These are phyloP conservation scores for Lagenorhynchus albirostris DNA, from an alignment of 2,113 vertebrate genomes.

Conservation along the genomic window DNA sequence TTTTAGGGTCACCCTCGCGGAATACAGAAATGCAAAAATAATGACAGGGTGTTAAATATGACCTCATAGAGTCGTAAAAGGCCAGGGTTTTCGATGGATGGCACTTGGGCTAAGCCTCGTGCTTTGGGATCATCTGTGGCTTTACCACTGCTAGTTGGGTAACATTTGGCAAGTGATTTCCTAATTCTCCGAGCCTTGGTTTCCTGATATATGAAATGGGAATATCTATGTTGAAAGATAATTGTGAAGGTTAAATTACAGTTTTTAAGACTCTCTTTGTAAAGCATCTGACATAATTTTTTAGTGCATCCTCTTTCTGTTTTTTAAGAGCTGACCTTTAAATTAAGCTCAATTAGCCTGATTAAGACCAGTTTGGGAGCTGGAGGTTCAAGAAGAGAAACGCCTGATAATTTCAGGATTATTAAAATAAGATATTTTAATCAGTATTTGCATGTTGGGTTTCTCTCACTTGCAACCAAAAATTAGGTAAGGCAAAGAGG, in stretches of 20 bases:
- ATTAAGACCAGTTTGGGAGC: constrained; percentile 41
- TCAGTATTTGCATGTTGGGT: not conserved
- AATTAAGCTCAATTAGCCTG: constrained; percentile 52
- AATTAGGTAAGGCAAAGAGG: constrained; percentile 19
- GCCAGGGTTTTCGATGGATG: not conserved
- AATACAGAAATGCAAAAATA: not conserved
- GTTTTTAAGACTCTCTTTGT: not conserved
- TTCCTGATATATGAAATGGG: not conserved
- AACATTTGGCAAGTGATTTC: not conserved
- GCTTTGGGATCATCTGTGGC: not conserved
- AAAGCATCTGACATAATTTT: constrained; percentile 15
- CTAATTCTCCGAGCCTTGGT: not conserved
- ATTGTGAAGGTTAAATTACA: not conserved
- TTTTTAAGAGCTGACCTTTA: constrained; percentile 51
- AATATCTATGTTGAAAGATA: not conserved
- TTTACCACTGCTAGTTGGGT: not conserved
- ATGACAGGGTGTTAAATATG: not conserved
- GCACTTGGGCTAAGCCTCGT: not conserved
- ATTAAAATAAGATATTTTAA: constrained; percentile 55
- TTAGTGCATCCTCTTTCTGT: constrained; percentile 13
- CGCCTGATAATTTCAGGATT: constrained; percentile 48
- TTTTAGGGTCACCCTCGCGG: not conserved
- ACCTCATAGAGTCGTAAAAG: not conserved
- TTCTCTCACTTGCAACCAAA: constrained; percentile 36
- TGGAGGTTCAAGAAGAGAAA: constrained; percentile 39